Base-by-base conservation (phyloP, 92 coral and sea anemone species). In the Phymanthus crucifer region DNA sequence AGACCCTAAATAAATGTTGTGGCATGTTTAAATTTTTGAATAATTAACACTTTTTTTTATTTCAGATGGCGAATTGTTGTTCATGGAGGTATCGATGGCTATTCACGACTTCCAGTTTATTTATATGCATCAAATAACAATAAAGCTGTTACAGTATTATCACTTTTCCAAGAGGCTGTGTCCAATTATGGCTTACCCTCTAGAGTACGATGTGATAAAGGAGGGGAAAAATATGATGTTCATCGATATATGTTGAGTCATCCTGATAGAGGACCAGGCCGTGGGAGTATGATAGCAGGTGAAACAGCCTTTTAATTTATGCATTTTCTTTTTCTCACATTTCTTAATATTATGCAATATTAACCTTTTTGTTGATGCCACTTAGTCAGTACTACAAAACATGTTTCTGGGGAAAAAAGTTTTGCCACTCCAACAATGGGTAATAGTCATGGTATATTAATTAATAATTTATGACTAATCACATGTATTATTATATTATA, bases 221-320 rank as follows among this genome's bases (percentile, higher is more conserved):
- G 76, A 27, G 40, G 72, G 14, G 72, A 31, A 32, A 68, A 68
- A 16, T 29, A 68, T 68, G 70, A 65, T 65, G 75, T 71, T 71
- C 46, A 13, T 17, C 21, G 75, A 17, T 71, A 31, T 17, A 71
- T 71, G 75, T 34, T 71, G 52, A 71, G 34, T 17, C 47, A 38
- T 38, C 43, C 43, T 38, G 43, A 34, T 71, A 71, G 75, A 71
- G 75, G 75, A 34, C 29, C 47, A n/a, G 73, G 73, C 31, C 73
- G 73, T n/a, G 73, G 73, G 36, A 68, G 73, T n/a, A 32, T 68
- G 24, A 68, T 68, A 19, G 73, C 73, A 68, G 73, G 73, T 68
- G 26, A 38, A 38, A 38, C 43, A 3, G 43, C 43, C 43, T 38
- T 21, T 58, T 58, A 6, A 3, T 58, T 21, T 21, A 58, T 58